These are phyloP conservation scores for Ophonus ardosiacus DNA, from an alignment of 2,888 invertebrate species.

Conservation along the genomic window DNA sequence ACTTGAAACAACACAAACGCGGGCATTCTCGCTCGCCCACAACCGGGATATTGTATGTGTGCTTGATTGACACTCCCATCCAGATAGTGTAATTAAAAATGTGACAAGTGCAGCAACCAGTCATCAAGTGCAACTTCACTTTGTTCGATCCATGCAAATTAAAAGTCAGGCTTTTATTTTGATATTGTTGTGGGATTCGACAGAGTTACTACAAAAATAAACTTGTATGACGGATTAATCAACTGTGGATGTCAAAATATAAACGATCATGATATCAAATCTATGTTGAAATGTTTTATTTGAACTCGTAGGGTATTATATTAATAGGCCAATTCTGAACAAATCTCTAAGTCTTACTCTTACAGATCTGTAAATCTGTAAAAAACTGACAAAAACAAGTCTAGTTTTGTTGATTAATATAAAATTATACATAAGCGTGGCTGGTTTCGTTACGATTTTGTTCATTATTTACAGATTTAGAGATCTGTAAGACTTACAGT, in stretches of 20 bases:
- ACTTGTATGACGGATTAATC: neutral
- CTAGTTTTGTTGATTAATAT: no score
- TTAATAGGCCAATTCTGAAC: no score
- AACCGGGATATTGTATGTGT: conserved; percentile 14
- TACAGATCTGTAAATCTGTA: no score
- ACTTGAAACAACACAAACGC: conserved; percentile 7
- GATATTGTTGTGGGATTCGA: conserved; percentile 43
- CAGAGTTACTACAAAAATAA: conserved; percentile 27
- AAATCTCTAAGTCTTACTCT: no score
- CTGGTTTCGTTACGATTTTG: no score
- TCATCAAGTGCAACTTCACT: conserved; percentile 34
- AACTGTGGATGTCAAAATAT: neutral
- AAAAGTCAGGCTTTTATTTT: conserved; percentile 56
- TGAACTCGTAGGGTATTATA: no score
- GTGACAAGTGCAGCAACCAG: conserved; percentile 53
- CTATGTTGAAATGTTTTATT: no score
- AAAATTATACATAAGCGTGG: no score
- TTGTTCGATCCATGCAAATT: conserved; percentile 42
- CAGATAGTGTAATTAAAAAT: conserved; percentile 62
- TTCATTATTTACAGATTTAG: no score
- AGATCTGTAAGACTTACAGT: no score
- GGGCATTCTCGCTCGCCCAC: neutral
- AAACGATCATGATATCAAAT: no score
- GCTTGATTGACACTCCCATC: conserved; percentile 52
- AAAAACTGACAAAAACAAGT: no score